Evolutionary conservation across 2,113 vertebrate genomes (phyloP), one percentile per base, ranked within the genome.

Genomic region (Spheniscus mendiculus): DNA sequence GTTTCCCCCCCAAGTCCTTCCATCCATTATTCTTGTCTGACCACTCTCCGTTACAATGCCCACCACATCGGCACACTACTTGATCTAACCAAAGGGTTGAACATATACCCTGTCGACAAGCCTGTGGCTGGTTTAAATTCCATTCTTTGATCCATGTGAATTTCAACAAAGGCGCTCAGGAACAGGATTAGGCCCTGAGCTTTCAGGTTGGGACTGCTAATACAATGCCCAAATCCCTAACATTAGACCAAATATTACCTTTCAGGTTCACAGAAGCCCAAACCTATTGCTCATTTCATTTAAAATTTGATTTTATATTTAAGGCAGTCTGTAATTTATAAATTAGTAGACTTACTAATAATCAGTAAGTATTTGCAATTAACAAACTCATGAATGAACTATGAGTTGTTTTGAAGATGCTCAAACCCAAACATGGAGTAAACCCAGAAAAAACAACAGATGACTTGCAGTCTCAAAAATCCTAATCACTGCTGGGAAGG

Each of bases 161-260:
- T 77, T 69, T 72, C 73, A 94, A 82, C 59, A 72, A 72, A 88
- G 59, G 26, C 45, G 87, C 49, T 79, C 78, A 89, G 27, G 36
- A 30, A 20, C 1, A 30, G 44, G n/a, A 69, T 69, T 69, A 61
- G 11, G 15, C 70, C 34, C 32, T 40, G 76, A 97, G 74, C 59
- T 87, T 96, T 95, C 77, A 69, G 53, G 47, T 56, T 83, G 78
- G n/a, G 22, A 63, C 79, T 71, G 27, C 59, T 91, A 95, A 96
- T 50, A 63, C 27, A 69, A 67, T 18, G 38, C 76, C 93, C 94
- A 79, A 84, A 92, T 36, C 70, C 69, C 83, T 89, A 82, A 59
- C n/a, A 36, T 85, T 32, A 87, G 65, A 56, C 59, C 70, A 92
- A 97, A 80, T 93, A 73, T 42, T 95, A 93, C 55, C 26, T 85